Evolutionary conservation across 2,888 invertebrate genomes (phyloP).

Genomic region (Drosophila multiciliata): DNA sequence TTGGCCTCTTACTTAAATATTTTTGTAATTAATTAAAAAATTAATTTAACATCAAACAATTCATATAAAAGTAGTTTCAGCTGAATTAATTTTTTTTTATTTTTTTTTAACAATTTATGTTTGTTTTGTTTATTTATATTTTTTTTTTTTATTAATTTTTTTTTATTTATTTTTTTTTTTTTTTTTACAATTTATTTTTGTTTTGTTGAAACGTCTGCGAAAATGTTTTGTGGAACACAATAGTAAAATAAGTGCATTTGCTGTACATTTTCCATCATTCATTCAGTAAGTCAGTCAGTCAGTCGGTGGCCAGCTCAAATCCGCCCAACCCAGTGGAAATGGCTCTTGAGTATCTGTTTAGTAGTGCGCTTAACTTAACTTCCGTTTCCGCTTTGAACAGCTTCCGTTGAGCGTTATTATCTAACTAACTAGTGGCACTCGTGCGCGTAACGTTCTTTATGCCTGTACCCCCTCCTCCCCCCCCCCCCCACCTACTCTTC

Average conservation of each 20-base stretch:
- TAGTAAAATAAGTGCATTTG: not conserved
- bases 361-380: conserved; percentile 80
- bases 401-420: conserved; percentile 80
- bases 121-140: too few relatives aligned
- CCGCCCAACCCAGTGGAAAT: not conserved
- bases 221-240: conserved; percentile 1
- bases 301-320: conserved; percentile 12
- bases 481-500: conserved; percentile 9
- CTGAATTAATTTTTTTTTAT: too few relatives aligned
- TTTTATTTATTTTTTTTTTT: too few relatives aligned
- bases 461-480: conserved; percentile 13
- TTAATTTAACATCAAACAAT: too few relatives aligned
- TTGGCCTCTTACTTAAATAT: too few relatives aligned
- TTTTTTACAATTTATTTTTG: too few relatives aligned
- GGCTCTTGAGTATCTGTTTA: conserved; percentile 73
- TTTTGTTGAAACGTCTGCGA: not conserved
- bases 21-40: too few relatives aligned
- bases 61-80: too few relatives aligned
- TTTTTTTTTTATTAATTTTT: too few relatives aligned
- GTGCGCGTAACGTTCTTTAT: conserved; percentile 79
- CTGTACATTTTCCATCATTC: conserved; percentile 18
- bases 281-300: conserved; percentile 40
- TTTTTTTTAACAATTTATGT: too few relatives aligned
- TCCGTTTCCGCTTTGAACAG: conserved; percentile 79
- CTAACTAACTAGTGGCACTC: conserved; percentile 81